Conservation (phyloP, 2,888 invertebrate species). For the Heliconius sara region DNA sequence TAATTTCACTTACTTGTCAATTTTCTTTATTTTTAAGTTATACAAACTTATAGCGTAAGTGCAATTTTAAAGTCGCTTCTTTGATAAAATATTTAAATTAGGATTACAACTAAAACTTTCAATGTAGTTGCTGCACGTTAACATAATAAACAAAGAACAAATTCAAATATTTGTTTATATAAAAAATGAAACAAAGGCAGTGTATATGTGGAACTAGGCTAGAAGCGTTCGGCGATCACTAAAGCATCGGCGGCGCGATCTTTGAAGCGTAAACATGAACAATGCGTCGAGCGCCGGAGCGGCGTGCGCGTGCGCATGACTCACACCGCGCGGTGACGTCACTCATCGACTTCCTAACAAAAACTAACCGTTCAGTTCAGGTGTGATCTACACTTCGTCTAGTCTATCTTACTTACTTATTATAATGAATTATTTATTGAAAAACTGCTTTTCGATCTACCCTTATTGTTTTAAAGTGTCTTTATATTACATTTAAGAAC, state of each 20-base stretch:
- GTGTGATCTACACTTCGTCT: conserved; percentile 3
- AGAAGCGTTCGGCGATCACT: not conserved
- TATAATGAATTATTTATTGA: too few relatives aligned
- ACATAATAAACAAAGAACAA: not conserved
- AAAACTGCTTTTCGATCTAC: too few relatives aligned
- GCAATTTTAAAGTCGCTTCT: too few relatives aligned
- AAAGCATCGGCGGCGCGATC: conserved; percentile 5
- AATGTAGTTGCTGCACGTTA: not conserved
- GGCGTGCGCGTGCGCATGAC: conserved; percentile 29
- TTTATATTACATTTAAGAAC: too few relatives aligned
- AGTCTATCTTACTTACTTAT: not conserved
- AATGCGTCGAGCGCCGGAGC: conserved; percentile 10
- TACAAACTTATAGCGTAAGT: too few relatives aligned
- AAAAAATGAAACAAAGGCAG: not conserved
- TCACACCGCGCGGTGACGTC: conserved; percentile 20
- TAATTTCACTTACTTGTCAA: too few relatives aligned
- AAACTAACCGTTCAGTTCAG: conserved; percentile 1
- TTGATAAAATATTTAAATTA: too few relatives aligned
- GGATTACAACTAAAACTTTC: not conserved
- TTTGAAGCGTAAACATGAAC: conserved; percentile 23
- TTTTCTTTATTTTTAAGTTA: too few relatives aligned
- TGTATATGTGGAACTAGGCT: conserved; percentile 5
- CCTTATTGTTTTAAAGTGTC: too few relatives aligned
- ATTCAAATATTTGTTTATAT: not conserved
- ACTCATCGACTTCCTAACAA: conserved; percentile 1